Evolutionary conservation across 2,888 invertebrate species (phyloP), one percentile per base, ranked within the genome.

Genomic region (Drosophila mettleri): DNA sequence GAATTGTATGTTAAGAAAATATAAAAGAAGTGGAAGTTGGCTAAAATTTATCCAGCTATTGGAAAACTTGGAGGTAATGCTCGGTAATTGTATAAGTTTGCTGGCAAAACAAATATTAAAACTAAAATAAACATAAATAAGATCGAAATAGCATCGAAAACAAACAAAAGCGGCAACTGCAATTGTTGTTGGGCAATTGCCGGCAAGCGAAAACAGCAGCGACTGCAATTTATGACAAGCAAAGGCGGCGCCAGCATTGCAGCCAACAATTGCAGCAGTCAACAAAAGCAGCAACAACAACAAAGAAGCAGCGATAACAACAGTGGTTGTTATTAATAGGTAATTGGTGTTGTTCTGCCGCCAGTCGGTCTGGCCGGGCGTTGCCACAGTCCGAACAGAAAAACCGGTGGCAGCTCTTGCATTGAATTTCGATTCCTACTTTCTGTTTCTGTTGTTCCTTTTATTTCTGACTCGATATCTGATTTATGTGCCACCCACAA

Each of bases 271-370:
- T 78, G 72, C 80, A 66, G 71, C 61, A 68, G 69, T 39, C 48
- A 34, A 38, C 27, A 41, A 41, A 33, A 62, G 43, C 51, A 22
- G 33, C 52, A 57, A 52, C 39, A 60, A 62, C 68, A 58, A 63
- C 52, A 48, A 41, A 63, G 45, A 52, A 62, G 43, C 58, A 67
- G 57, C 45, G 27, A 36, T 14, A 48, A 60, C 62, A 61, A 45
- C 27, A 27, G 27, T 24, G 24, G 43, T 2, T 45, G 43, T 45
- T 45, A 85, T 85, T 85, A 85, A 86, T 83, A 88, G 78, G 63
- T 85, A 85, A 85, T 85, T 85, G 80, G 69, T 48, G 68, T 34
- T 66, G 79, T 69, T 77, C 69, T 74, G 78, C 66, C 54, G 74
- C 60, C 74, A 67, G 69, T 64, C 59, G 58, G 76, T 73, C 73